Evolutionary conservation across 2,888 invertebrate genomes (phyloP), one percentile per base, ranked within the genome.

Genomic region (Rhaphigaster nebulosa): DNA sequence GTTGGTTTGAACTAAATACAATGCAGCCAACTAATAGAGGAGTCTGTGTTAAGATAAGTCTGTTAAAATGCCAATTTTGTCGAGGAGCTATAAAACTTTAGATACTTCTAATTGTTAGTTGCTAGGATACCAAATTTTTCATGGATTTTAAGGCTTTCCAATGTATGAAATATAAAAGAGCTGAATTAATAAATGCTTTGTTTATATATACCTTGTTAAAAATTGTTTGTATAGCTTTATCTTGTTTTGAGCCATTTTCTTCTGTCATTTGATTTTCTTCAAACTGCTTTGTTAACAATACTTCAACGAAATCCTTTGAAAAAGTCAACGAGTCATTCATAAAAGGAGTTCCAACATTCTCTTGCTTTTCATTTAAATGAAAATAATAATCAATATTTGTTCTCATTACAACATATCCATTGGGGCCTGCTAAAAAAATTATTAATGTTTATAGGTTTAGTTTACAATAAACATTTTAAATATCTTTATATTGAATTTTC

Each of bases 301-400:
- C 84, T 15, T 87, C 54, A 20, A 90, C 34, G n/a, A 90, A 80
- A 29, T 90, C 87, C 87, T 87, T 90, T 54, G 90, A 84, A 90
- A 91, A 88, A 50, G 89, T 89, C 80, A 91, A 29, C 13, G 87
- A 87, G 45, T 89, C 91, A 87, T 84, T 91, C 84, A 89, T 56
- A 6, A 90, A 54, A 20, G 91, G 91, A 34, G 70, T 89, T 29
- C 91, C 91, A 41, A 89, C 89, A 12, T 87, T 89, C 18, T 90
- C 90, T 70, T 89, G 54, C 26, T 84, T 89, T 52, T 84, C 89
- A 70, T 90, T 90, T n/a, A 52, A 34, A 84, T 54, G 87, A 23
- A 87, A 76, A 38, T 80, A 90, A n/a, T 90, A 91, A 38, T 91
- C 91, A 87, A 91, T 50, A 70, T 91, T 91, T 12, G 91, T 91